Evolutionary conservation across 2,797 vertebrate genomes (phyloP), one percentile per base, ranked within the genome.

Genomic region (Smutsia temminckii): DNA sequence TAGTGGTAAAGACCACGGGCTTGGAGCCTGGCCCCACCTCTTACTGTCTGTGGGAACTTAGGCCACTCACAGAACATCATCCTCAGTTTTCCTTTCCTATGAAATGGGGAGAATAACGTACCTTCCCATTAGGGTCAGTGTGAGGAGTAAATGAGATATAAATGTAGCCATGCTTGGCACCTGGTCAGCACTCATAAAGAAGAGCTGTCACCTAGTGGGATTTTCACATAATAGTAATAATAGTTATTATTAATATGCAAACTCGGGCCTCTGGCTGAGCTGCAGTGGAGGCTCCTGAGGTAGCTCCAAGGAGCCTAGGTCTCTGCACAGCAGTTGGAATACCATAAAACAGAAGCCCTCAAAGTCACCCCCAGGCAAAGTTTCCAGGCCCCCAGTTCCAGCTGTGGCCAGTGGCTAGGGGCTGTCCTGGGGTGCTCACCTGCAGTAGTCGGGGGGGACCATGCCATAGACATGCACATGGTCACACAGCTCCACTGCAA

Each of bases 391-490:
- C 59, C 27, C n/a, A 0, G 0, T 63, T 42, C 68, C 68, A 10
- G 27, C 6, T 3, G 14, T 0, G 0, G 0, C 3, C 23, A 27
- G 18, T 0, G 23, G 7, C 25, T 2, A 12, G 29, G 18, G 14
- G 11, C 2, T 8, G 10, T 5, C 17, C 2, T 0, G 32, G 61
- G 40, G 49, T 8, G 87, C 99, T 99, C 97, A 99, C 99, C 98
- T 98, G 91, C 99, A 99, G 98, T 99, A 98, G 98, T 98, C 98
- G 2, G 99, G 99, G 2, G 99, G 99, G 85, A 99, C 99, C 99
- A 99, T 99, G 96, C 99, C 99, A 0, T 99, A 99, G 34, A 99
- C 99, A 8, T 99, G 99, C 90, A 99, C 98, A 1, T 98, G 98
- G 75, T 99, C 99, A 57, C 99, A 99, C 87, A 99, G 97, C 97